Percentiles rank a stretch among this genome's conserved stretches.
Conservation (phyloP, 2,888 invertebrate genomes). For the Scaeva pyrastri region DNA sequence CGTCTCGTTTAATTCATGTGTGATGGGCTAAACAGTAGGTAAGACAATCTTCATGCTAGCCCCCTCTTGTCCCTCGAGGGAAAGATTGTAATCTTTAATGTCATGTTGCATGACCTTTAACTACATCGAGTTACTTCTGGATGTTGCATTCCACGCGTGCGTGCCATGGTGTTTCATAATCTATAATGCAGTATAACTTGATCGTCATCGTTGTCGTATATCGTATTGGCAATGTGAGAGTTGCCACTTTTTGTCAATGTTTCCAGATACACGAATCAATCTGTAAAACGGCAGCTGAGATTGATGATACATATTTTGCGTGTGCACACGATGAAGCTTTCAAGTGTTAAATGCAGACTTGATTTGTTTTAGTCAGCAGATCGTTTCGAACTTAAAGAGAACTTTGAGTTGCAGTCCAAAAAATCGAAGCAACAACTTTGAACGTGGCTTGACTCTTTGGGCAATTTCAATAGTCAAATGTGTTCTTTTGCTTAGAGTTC, state of each 20-base stretch:
- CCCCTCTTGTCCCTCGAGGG: neutral
- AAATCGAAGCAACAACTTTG: no score
- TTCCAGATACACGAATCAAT: no score
- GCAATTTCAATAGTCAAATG: no score
- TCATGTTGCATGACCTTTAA: constrained; percentile 70
- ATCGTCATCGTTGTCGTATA: constrained; percentile 24
- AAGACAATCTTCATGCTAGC: neutral
- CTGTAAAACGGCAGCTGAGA: no score
- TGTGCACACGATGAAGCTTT: no score
- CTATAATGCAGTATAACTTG: constrained; percentile 35
- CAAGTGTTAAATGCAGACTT: no score
- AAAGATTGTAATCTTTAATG: constrained; percentile 64
- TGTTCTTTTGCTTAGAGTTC: no score
- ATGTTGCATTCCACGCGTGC: constrained; percentile 23
- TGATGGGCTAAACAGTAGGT: constrained; percentile 10
- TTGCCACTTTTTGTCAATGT: neutral
- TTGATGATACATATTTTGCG: no score
- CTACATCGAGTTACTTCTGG: constrained; percentile 40
- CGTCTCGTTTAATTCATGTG: constrained; percentile 64
- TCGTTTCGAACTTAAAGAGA: no score
- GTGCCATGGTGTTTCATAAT: constrained; percentile 43
- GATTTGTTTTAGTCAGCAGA: no score
- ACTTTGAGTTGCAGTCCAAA: no score
- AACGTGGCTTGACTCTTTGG: no score
- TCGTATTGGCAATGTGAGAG: constrained; percentile 4